Evolutionary conservation across 2,113 vertebrate species (phyloP).

Genomic region (Corythoichthys intestinalis): DNA sequence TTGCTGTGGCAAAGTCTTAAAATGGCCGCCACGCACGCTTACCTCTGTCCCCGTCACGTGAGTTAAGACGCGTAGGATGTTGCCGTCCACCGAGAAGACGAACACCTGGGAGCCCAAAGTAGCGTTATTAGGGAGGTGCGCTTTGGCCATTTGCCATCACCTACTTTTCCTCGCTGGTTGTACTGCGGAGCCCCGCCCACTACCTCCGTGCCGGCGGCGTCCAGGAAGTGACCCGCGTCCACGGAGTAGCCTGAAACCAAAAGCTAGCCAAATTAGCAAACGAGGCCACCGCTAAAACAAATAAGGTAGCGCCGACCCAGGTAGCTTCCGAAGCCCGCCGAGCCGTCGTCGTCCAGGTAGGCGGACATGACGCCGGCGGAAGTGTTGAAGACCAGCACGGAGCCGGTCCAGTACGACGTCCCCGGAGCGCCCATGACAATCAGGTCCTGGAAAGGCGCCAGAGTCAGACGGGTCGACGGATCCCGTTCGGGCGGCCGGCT

Average conservation of each 20-base stretch:
- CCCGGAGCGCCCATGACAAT: conserved; percentile 95
- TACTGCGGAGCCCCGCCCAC: conserved; percentile 91
- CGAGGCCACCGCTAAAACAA: not conserved
- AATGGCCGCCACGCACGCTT: conserved; percentile 1
- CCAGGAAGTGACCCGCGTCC: conserved; percentile 84
- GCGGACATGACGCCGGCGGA: conserved; percentile 70
- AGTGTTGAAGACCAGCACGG: conserved; percentile 84
- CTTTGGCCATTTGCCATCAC: too few species aligned
- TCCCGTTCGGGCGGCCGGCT: not conserved
- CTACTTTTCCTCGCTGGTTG: conserved; percentile 91
- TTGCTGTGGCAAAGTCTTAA: too few species aligned
- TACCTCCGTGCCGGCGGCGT: conserved; percentile 73
- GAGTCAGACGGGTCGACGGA: too few species aligned
- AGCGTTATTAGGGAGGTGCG: too few species aligned
- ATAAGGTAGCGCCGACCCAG: conserved; percentile 72
- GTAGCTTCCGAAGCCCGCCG: conserved; percentile 87
- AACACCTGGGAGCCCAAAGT: conserved; percentile 71
- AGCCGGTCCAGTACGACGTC: conserved; percentile 89
- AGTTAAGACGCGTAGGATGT: conserved; percentile 68
- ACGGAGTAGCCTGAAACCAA: conserved; percentile 84
- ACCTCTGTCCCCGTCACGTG: conserved; percentile 83
- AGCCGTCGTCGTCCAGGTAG: conserved; percentile 71
- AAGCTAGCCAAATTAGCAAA: not conserved
- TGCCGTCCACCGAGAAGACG: conserved; percentile 73
- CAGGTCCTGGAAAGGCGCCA: conserved; percentile 74